phyloP scores from a whole-genome alignment of 2,797 vertebrate genomes.

The Somateria mollissima region DNA sequence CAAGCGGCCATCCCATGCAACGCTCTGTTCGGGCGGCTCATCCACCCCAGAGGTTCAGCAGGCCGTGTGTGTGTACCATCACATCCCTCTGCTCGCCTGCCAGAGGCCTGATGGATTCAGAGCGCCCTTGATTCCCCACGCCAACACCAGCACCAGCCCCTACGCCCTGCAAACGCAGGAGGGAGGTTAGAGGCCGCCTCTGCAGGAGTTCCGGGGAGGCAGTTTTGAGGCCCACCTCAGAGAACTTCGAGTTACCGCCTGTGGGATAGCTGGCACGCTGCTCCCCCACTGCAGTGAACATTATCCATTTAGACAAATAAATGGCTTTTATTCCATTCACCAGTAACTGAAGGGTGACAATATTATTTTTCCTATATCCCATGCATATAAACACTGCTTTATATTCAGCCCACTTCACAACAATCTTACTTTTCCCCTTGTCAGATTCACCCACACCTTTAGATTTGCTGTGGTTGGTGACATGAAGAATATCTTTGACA shows the following conservation, averaged over 20 bases:
- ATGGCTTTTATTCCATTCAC: neutral
- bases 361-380: neutral
- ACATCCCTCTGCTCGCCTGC: rapidly evolving
- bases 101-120: rapidly evolving
- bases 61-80: rapidly evolving
- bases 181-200: neutral
- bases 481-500: neutral
- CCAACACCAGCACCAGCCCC: too few species aligned
- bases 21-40: neutral
- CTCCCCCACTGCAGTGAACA: neutral
- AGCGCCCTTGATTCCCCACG: rapidly evolving
- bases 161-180: rapidly evolving
- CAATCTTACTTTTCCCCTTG: neutral
- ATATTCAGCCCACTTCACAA: neutral
- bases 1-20: rapidly evolving
- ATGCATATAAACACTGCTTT: neutral
- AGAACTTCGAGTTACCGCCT: neutral
- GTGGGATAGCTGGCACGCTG: rapidly evolving
- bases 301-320: neutral
- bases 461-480: neutral
- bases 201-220: rapidly evolving
- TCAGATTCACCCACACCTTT: neutral
- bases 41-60: neutral
- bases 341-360: neutral
- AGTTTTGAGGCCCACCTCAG: neutral